Evolutionary conservation across 1,140 invertebrate genomes (phyloP).

Genomic region (Bicyclus anynana): DNA sequence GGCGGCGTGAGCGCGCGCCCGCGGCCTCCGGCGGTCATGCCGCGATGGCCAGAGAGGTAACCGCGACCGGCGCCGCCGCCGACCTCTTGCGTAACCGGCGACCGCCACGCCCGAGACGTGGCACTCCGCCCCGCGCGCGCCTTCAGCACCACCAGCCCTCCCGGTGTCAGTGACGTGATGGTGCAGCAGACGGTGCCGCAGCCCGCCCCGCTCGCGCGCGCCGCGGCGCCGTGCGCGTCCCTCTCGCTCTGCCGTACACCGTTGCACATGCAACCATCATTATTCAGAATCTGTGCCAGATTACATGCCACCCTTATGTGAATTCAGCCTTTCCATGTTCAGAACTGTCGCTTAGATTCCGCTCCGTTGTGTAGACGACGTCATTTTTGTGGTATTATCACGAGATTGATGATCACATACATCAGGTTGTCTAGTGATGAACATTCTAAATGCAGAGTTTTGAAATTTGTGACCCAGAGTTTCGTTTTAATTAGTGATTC

Average conservation of each 20-base stretch:
- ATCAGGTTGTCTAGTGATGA: too few relatives aligned
- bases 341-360: slow-evolving; percentile 16
- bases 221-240: slow-evolving; percentile 29
- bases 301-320: slow-evolving; percentile 35
- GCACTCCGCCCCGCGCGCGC: slow-evolving; percentile 23
- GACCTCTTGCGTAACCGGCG: slow-evolving; percentile 48
- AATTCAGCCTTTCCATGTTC: slow-evolving; percentile 20
- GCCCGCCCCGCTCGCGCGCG: slow-evolving; percentile 38
- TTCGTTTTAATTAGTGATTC: background rate
- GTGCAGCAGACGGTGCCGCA: slow-evolving; percentile 34
- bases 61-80: slow-evolving; percentile 47
- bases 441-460: too few relatives aligned
- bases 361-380: too few relatives aligned
- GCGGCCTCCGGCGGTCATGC: slow-evolving; percentile 75
- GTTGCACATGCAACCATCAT: slow-evolving; percentile 62
- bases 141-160: slow-evolving; percentile 1
- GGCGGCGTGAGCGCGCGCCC: slow-evolving; percentile 72
- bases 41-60: slow-evolving; percentile 78
- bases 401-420: too few relatives aligned
- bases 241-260: slow-evolving; percentile 47
- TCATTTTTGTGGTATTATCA: too few relatives aligned
- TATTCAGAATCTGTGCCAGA: slow-evolving; percentile 49
- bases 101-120: slow-evolving; percentile 52
- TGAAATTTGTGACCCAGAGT: too few relatives aligned
- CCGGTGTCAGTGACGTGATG: slow-evolving; percentile 15